These are phyloP conservation scores for Barnardius zonarius DNA, from an alignment of 2,113 vertebrate genomes.

Conservation along the genomic window DNA sequence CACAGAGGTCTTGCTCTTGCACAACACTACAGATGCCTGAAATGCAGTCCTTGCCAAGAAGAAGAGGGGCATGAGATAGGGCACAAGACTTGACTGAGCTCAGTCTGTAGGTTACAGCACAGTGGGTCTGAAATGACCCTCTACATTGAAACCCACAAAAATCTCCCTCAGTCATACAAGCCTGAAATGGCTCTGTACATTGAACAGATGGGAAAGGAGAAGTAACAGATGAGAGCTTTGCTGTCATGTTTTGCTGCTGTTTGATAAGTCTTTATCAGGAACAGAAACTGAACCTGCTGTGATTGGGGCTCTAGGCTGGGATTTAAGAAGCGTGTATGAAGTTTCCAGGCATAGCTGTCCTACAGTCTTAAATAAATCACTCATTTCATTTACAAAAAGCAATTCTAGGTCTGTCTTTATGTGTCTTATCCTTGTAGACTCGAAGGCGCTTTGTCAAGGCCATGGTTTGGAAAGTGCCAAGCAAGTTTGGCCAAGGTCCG, in stretches of 20 bases:
- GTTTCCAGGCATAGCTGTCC: background rate
- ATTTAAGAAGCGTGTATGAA: background rate
- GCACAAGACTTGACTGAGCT: background rate
- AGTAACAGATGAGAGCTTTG: background rate
- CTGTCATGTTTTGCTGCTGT: background rate
- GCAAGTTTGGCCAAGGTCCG: background rate
- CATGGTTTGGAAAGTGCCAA: background rate
- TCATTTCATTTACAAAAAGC: background rate
- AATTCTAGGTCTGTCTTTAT: background rate
- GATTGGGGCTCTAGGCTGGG: background rate
- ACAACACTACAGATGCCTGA: background rate
- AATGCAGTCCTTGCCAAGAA: background rate
- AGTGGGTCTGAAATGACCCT: background rate
- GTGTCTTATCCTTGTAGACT: background rate
- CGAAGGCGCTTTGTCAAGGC: background rate
- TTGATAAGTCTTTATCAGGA: background rate
- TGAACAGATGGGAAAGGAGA: background rate
- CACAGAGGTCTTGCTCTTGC: background rate
- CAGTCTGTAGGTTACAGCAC: background rate
- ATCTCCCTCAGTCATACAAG: background rate
- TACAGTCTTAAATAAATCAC: background rate
- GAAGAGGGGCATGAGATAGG: background rate
- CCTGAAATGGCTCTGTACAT: background rate
- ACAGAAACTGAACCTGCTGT: background rate
- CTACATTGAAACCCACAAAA: background rate